phyloP scores from a whole-genome alignment of 2,113 vertebrate species.

The Butorides virescens region DNA sequence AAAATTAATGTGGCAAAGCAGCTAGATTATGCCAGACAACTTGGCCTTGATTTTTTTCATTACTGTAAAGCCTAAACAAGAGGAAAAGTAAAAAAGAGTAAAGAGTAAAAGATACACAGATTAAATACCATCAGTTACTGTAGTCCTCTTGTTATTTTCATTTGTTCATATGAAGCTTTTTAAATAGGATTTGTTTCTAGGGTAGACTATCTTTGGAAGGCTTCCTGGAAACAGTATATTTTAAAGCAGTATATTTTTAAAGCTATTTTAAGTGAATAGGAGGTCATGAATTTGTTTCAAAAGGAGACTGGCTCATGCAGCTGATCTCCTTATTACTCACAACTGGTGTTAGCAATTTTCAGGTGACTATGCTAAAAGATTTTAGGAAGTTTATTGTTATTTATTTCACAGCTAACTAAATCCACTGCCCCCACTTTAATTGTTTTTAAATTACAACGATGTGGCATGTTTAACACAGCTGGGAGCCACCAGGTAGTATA shows the following conservation, averaged over 20 bases:
- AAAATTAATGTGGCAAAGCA: not conserved
- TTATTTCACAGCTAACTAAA: not conserved
- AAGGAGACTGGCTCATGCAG: not conserved
- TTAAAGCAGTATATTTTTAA: not conserved
- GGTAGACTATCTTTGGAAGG: not conserved
- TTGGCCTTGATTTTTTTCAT: not conserved
- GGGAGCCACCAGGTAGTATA: not conserved
- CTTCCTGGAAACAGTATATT: not conserved
- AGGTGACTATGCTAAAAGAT: not conserved
- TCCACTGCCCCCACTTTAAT: not conserved
- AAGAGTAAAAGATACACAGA: not conserved
- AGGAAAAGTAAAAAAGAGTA: not conserved
- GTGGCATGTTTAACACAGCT: not conserved
- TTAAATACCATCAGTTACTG: not conserved
- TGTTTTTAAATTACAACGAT: not conserved
- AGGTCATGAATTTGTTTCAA: not conserved
- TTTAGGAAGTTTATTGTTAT: not conserved
- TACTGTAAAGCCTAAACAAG: not conserved
- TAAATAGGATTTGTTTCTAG: not conserved
- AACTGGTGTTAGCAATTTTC: not conserved
- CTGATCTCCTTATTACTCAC: not conserved
- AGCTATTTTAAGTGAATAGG: not conserved
- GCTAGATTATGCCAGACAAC: not conserved
- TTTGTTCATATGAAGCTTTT: not conserved
- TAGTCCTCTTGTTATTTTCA: not conserved